A percentile compares a stretch with the other conserved stretches of the same genome.
These are phyloP conservation scores for Todiramphus saurophagus DNA, from an alignment of 2,113 vertebrate species.

Conservation along the genomic window DNA sequence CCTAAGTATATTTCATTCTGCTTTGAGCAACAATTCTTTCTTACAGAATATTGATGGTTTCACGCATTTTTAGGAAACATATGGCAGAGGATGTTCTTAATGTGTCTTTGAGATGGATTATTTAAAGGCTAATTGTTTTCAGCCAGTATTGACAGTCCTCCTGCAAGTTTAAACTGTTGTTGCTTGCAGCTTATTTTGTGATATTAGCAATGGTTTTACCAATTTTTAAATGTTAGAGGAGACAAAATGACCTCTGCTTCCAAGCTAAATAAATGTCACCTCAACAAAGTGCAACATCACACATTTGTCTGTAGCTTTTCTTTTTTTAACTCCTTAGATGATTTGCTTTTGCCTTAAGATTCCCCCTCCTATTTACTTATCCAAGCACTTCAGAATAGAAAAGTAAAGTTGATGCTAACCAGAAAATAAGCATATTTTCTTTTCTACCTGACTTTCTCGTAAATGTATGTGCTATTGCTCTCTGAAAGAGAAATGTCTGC, in stretches of 20 bases:
- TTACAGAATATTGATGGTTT: background rate
- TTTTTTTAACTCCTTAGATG: background rate
- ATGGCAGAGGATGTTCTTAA: background rate
- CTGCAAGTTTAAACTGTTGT: background rate
- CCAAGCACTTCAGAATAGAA: background rate
- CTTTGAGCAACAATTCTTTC: background rate
- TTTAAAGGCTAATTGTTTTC: background rate
- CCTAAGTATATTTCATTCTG: background rate
- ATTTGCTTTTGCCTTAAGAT: background rate
- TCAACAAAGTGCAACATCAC: background rate
- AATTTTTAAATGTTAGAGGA: background rate
- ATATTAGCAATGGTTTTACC: background rate
- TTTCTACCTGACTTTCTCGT: background rate
- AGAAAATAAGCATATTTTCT: background rate
- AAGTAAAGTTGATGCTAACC: background rate
- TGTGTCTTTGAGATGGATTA: background rate
- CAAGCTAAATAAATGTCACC: background rate
- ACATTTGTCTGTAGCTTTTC: background rate
- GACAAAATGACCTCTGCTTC: background rate
- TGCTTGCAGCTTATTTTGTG: background rate
- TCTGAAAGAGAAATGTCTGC: background rate
- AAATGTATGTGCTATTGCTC: background rate
- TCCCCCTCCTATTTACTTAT: background rate
- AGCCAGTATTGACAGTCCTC: background rate
- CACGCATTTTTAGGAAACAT: background rate